Base-by-base conservation (phyloP, 2,113 vertebrate genomes). In the Irena cyanogastra region DNA sequence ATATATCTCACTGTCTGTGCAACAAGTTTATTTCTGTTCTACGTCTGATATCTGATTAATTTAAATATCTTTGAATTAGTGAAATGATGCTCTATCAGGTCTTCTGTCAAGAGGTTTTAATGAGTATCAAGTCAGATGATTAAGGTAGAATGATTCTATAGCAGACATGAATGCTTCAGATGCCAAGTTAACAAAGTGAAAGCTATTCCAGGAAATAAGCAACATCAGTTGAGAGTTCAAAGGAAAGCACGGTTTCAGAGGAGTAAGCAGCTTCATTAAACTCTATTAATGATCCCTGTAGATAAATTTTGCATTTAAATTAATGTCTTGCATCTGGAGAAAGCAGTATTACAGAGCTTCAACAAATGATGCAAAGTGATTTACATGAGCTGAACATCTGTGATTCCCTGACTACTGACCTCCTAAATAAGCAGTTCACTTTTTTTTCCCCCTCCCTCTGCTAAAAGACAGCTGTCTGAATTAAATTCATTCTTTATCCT, bases 301-400 rank as follows among this genome's bases (percentile, higher is more conserved):
- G 89, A 95, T 86, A 90, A 94, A 76, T 89, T 90, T 94, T 96
- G 92, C 94, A 88, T 97, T 97, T 93, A 93, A 97, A 97, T 96
- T 93, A 78, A 74, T 86, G 37, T 59, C 47, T 97, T 95, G 52
- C n/a, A 93, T 95, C 82, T 91, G 92, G 66, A 95, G 83, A 95
- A 81, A 91, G n/a, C 26, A 72, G 65, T 77, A 93, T 95, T 97
- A 92, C 86, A 88, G 71, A 94, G 94, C 78, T 95, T 85, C 63
- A 89, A 53, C 77, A 54, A 74, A n/a, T 87, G 91, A 96, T 95
- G 90, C 93, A 96, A 72, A 93, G 75, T 88, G 85, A 84, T 94
- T 92, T 85, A 68, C 64, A 84, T 83, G 89, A 77, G 84, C 71
- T 93, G 94, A 95, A 95, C 87, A 97, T 96, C 94, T 97, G 95